These are phyloP conservation scores for Rhinopithecus roxellana DNA, from an alignment of 2,113 vertebrate genomes.

Conservation along the genomic window DNA sequence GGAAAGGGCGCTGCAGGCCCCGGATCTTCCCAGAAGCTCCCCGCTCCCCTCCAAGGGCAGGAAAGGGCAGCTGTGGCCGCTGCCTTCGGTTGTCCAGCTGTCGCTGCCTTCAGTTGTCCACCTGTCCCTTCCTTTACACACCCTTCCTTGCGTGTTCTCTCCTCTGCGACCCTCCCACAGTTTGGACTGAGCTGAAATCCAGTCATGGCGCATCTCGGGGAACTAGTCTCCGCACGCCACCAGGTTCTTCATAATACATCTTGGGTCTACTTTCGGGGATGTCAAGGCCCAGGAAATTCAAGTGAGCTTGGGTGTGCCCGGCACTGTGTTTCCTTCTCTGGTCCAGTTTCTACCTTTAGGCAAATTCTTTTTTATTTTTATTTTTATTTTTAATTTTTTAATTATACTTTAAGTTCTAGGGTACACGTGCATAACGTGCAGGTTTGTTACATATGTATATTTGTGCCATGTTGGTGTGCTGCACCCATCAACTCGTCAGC, in stretches of 20 bases:
- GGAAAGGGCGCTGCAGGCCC: not conserved
- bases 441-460: too few species aligned
- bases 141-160: accelerated
- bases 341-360: not conserved
- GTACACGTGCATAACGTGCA: too few species aligned
- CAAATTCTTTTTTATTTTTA: not conserved
- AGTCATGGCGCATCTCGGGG: not conserved
- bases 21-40: not conserved
- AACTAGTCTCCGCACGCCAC: not conserved
- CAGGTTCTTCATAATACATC: not conserved
- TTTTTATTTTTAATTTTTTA: too few species aligned
- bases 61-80: too few species aligned
- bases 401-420: too few species aligned
- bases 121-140: not conserved
- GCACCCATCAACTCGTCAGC: too few species aligned
- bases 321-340: not conserved
- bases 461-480: too few species aligned
- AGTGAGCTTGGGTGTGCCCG: not conserved
- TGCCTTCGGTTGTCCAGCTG: too few species aligned
- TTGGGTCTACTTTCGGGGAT: not conserved
- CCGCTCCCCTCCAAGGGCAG: accelerated
- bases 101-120: accelerated
- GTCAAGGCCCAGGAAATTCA: not conserved
- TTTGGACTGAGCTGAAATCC: not conserved
- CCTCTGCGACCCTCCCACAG: not conserved